A percentile compares a stretch with the other conserved stretches of the same genome.
These are phyloP conservation scores for Periplaneta americana DNA, from an alignment of 1,140 invertebrate genomes.

Conservation along the genomic window DNA sequence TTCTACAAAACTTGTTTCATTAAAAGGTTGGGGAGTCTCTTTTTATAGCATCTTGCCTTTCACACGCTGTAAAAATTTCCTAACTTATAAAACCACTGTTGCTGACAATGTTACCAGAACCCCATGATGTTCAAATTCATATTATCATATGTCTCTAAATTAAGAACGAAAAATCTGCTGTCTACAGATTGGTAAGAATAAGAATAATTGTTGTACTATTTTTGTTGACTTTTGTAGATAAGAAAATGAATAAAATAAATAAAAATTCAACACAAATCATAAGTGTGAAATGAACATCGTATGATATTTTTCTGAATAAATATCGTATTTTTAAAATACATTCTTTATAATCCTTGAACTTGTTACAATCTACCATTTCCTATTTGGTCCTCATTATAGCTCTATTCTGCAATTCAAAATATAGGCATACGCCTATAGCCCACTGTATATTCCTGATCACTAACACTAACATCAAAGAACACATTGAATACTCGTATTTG, in stretches of 20 bases:
- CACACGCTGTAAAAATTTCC: not conserved
- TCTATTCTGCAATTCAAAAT: too few species aligned
- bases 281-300: not conserved
- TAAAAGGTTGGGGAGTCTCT: not conserved
- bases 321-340: not conserved
- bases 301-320: not conserved
- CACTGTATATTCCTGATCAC: too few species aligned
- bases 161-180: not conserved
- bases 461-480: too few species aligned
- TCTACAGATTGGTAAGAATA: not conserved
- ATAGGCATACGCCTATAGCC: too few species aligned
- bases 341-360: not conserved
- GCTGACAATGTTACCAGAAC: not conserved
- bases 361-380: too few species aligned
- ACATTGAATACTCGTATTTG: too few species aligned
- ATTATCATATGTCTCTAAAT: too few species aligned
- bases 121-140: not conserved
- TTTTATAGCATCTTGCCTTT: not conserved
- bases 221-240: slow-evolving; percentile 17
- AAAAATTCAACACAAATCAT: not conserved
- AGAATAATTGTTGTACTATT: not conserved
- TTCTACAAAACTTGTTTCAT: too few species aligned
- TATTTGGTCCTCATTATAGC: too few species aligned
- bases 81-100: not conserved
- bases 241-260: not conserved